A percentile compares a stretch with the other conserved stretches of the same genome.
Conservation (phyloP, 1,140 invertebrate genomes). For the Trichonephila clavata region DNA sequence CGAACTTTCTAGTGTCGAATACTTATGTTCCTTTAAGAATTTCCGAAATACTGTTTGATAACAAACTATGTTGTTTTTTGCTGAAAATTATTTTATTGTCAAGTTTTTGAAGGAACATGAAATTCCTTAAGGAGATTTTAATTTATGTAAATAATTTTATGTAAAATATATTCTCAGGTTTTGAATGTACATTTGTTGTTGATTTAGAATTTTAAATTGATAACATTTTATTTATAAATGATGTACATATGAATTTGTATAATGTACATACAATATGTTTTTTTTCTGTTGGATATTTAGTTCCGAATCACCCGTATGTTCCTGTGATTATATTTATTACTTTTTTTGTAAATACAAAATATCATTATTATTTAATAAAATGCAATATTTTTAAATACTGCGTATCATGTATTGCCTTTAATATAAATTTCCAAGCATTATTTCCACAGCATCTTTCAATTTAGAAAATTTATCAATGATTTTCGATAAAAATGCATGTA, state of each 20-base stretch:
- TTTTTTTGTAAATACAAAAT: neutral
- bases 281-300: neutral
- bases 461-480: too few relatives aligned
- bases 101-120: neutral
- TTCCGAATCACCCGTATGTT: neutral
- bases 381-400: neutral
- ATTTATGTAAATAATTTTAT: neutral
- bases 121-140: neutral
- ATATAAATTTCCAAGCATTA: neutral
- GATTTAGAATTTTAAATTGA: neutral
- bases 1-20: too few relatives aligned
- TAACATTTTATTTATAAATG: constrained; percentile 13
- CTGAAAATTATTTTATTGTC: neutral
- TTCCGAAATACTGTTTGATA: neutral
- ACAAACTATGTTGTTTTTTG: neutral
- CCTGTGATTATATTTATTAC: constrained; percentile 14
- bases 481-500: too few relatives aligned
- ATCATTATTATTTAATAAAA: neutral
- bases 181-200: constrained; percentile 27
- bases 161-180: neutral
- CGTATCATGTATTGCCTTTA: neutral
- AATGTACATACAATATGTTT: neutral
- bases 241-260: neutral
- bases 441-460: too few relatives aligned
- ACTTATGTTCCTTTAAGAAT: neutral